A percentile compares a stretch with the other conserved stretches of the same genome.
phyloP scores from a whole-genome alignment of 1,140 invertebrate species.

The Trichonephila clavipes region DNA sequence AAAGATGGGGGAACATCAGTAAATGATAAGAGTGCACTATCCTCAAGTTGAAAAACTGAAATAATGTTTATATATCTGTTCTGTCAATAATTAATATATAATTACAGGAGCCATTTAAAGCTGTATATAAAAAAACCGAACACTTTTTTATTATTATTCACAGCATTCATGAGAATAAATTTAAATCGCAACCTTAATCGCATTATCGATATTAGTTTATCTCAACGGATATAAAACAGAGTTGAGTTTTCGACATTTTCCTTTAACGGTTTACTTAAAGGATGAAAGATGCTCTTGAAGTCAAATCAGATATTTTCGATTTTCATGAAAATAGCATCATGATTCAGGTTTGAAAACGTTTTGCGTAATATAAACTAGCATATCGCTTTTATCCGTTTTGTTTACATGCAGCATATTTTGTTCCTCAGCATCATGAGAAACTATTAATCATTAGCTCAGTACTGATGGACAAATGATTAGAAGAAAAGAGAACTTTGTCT shows the following conservation, averaged over 20 bases:
- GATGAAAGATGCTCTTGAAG: constrained; percentile 22
- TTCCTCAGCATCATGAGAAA: not conserved
- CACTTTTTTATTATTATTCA: too few relatives aligned
- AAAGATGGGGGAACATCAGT: too few relatives aligned
- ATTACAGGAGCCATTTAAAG: too few relatives aligned
- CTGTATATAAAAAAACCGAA: too few relatives aligned
- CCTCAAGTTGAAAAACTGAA: too few relatives aligned
- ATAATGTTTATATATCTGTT: too few relatives aligned
- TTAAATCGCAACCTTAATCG: not conserved
- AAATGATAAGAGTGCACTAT: too few relatives aligned
- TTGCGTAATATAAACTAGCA: not conserved
- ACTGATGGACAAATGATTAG: not conserved
- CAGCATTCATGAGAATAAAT: too few relatives aligned
- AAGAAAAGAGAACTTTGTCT: not conserved
- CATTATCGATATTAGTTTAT: not conserved
- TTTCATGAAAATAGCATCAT: not conserved
- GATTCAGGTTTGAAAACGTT: not conserved
- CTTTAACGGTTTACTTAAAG: not conserved
- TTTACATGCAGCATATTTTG: not conserved
- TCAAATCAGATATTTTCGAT: not conserved
- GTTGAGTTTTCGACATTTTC: not conserved
- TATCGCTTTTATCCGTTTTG: not conserved
- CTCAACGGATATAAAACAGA: not conserved
- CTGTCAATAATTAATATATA: too few relatives aligned
- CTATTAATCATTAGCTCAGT: not conserved